Conservation (phyloP, 1,140 invertebrate genomes). For the Drosophila pachea region DNA sequence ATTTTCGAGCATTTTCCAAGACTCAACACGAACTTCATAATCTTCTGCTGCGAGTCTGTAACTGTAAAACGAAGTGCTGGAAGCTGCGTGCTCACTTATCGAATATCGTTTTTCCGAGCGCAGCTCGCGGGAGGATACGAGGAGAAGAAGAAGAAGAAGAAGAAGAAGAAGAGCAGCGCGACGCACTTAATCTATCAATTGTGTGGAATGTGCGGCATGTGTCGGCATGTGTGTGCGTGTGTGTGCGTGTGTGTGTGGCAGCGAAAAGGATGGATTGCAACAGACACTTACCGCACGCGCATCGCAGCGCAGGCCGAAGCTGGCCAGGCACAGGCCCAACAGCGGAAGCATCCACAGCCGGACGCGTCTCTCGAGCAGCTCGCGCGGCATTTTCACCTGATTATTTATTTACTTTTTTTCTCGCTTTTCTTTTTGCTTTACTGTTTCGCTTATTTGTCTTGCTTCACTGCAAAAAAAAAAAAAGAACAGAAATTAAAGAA, state of each 20-base stretch:
- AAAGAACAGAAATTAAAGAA: conserved; percentile 14
- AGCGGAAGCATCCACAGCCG: conserved; percentile 56
- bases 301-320: conserved; percentile 61
- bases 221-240: not conserved
- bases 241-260: not conserved
- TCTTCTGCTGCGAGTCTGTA: too few species aligned
- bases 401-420: conserved; percentile 7
- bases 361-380: conserved; percentile 31
- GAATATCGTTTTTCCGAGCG: too few species aligned
- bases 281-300: conserved; percentile 73
- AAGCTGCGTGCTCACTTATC: too few species aligned
- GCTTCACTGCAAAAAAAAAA: conserved; percentile 35
- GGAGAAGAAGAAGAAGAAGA: too few species aligned
- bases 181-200: conserved; percentile 36
- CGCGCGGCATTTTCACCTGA: conserved; percentile 23
- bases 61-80: too few species aligned
- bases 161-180: too few species aligned
- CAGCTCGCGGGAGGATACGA: too few species aligned
- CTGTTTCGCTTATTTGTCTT: conserved; percentile 10
- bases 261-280: not conserved
- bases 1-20: too few species aligned
- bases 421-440: conserved; percentile 14
- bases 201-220: conserved; percentile 16
- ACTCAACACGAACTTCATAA: too few species aligned
- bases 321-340: conserved; percentile 62